Conservation (phyloP, 2,113 vertebrate genomes). For the Phrynosoma blainvillii region DNA sequence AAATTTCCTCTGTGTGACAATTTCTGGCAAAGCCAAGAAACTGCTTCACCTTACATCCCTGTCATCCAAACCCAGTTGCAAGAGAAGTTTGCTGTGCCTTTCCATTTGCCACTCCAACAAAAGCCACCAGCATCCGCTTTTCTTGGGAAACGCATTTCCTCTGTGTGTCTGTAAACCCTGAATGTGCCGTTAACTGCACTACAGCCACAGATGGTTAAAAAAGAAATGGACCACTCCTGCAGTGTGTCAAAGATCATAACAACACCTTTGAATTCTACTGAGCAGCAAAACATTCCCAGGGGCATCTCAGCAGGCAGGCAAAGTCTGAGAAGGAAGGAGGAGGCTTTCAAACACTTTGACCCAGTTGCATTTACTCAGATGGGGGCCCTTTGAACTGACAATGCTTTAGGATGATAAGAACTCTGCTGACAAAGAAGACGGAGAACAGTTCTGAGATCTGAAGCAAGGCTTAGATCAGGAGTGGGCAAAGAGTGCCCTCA, state of each 20-base stretch:
- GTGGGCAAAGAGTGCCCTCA: neutral
- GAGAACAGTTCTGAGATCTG: accelerated
- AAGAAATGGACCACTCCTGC: neutral
- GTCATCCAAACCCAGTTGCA: constrained; percentile 6
- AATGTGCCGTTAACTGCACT: neutral
- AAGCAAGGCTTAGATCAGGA: neutral
- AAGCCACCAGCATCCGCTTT: constrained; percentile 49
- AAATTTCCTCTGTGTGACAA: constrained; percentile 29
- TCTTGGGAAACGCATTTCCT: neutral
- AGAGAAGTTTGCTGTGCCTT: constrained; percentile 34
- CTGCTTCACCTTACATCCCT: neutral
- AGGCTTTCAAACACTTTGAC: constrained; percentile 42
- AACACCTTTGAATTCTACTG: constrained; percentile 54
- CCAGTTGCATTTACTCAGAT: constrained; percentile 1
- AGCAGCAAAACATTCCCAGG: neutral
- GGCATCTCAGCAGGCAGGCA: constrained; percentile 25
- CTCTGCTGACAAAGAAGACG: constrained; percentile 29
- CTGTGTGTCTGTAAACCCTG: neutral
- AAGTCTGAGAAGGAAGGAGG: constrained; percentile 46
- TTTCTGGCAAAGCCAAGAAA: neutral
- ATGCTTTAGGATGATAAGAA: constrained; percentile 7
- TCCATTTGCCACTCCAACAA: constrained; percentile 52
- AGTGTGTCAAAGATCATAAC: neutral
- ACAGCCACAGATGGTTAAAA: constrained; percentile 2
- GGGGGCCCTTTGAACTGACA: constrained; percentile 52